Percentiles rank a stretch among this genome's conserved stretches.
Conservation (phyloP, 2,113 vertebrate genomes). For the Anser cygnoides region DNA sequence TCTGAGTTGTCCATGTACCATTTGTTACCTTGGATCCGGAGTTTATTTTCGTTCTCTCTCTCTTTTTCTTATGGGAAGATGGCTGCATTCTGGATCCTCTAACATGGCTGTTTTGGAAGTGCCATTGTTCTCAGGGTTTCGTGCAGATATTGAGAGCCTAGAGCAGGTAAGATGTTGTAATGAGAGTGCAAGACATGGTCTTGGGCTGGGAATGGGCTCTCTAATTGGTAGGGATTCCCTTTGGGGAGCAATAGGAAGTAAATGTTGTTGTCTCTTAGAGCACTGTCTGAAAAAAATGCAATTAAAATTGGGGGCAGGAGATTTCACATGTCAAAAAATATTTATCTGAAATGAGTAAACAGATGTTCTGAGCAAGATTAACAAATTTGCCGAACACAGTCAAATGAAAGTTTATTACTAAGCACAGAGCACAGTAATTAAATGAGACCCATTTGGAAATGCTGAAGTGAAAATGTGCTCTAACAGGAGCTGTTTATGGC, state of each 20-base stretch:
- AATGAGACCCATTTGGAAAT: conserved; percentile 35
- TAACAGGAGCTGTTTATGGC: conserved; percentile 73
- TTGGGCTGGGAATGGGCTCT: not conserved
- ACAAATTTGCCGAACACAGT: not conserved
- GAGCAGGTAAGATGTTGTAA: conserved; percentile 80
- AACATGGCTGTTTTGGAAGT: conserved; percentile 94
- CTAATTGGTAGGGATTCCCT: not conserved
- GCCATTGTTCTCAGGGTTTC: conserved; percentile 89
- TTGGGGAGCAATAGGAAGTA: not conserved
- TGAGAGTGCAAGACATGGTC: not conserved
- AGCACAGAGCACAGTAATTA: conserved; percentile 38
- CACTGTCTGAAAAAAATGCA: not conserved
- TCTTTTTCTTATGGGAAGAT: conserved; percentile 71
- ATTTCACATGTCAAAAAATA: not conserved
- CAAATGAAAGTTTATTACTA: not conserved
- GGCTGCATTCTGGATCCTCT: conserved; percentile 92
- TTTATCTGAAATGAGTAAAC: not conserved
- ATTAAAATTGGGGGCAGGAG: not conserved
- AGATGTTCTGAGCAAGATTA: not conserved
- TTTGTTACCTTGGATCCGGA: not conserved
- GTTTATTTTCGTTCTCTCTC: not conserved
- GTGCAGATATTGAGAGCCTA: conserved; percentile 86
- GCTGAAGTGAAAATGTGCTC: conserved; percentile 64
- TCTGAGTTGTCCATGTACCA: not conserved
- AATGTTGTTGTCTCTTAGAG: not conserved